Evolutionary conservation across 1,140 invertebrate species (phyloP).

Genomic region (Penaeus japonicus): DNA sequence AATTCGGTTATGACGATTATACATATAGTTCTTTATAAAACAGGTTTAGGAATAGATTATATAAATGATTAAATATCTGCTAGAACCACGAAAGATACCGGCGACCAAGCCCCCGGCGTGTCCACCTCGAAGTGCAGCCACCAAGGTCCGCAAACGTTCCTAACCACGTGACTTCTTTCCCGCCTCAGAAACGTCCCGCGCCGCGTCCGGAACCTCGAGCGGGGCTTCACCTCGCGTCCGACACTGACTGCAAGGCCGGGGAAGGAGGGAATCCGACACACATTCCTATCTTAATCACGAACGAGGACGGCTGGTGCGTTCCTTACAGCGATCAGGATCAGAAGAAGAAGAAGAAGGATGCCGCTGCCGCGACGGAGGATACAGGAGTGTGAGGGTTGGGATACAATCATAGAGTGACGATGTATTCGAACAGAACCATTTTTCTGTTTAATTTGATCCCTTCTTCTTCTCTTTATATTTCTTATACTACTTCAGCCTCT

Average conservation of each 20-base stretch:
- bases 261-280: constrained; percentile 21
- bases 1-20: too few relatives aligned
- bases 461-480: too few relatives aligned
- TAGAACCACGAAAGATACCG: too few relatives aligned
- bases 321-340: constrained; percentile 30
- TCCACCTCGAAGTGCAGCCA: too few relatives aligned
- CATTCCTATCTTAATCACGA: constrained; percentile 44
- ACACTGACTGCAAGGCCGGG: constrained; percentile 30
- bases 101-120: too few relatives aligned
- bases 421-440: too few relatives aligned
- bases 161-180: neutral
- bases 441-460: too few relatives aligned
- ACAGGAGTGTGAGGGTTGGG: constrained; percentile 29
- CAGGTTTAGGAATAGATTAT: too few relatives aligned
- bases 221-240: constrained; percentile 23
- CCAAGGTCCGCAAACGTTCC: neutral
- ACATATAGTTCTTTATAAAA: too few relatives aligned
- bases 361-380: constrained; percentile 11
- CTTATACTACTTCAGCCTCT: too few relatives aligned
- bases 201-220: neutral
- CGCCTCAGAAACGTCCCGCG: neutral
- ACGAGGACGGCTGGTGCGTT: constrained; percentile 48
- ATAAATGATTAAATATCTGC: too few relatives aligned
- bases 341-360: constrained; percentile 21
- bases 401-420: too few relatives aligned